phyloP scores from a whole-genome alignment of 2,113 vertebrate genomes.

The Antigone vipio region DNA sequence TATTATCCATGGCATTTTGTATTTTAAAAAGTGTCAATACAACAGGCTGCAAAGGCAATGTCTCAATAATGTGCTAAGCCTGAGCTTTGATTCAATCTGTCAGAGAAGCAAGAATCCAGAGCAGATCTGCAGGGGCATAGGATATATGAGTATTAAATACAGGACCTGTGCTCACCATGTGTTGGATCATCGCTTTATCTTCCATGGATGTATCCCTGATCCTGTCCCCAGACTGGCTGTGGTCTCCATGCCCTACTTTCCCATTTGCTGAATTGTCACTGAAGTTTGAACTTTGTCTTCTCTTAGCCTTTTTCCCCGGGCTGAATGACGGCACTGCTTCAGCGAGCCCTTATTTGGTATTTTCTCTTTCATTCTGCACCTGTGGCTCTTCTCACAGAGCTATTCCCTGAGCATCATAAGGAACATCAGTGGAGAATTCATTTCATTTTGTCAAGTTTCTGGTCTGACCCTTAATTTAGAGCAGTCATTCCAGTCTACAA shows the following conservation, averaged over 20 bases:
- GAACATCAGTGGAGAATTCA: constrained; percentile 25
- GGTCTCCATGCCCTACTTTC: background rate
- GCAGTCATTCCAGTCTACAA: constrained; percentile 29
- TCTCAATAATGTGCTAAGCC: background rate
- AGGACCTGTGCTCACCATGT: background rate
- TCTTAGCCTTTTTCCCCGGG: background rate
- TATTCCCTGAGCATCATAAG: constrained; percentile 21
- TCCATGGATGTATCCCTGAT: background rate
- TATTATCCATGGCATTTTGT: background rate
- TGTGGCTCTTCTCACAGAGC: constrained; percentile 1
- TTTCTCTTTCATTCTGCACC: constrained; percentile 36
- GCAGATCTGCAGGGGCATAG: background rate
- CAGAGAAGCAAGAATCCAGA: background rate
- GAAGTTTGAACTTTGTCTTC: background rate
- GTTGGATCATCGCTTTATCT: background rate
- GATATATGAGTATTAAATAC: background rate
- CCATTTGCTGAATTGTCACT: background rate
- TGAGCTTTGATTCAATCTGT: background rate
- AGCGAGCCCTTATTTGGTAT: background rate
- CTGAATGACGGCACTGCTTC: background rate
- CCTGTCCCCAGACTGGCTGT: background rate
- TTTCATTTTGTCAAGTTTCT: constrained; percentile 47
- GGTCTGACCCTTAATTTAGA: constrained; percentile 46
- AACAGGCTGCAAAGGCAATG: background rate
- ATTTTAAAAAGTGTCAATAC: background rate